Evolutionary conservation across 2,797 vertebrate species (phyloP).

Genomic region (Propithecus perrieri): DNA sequence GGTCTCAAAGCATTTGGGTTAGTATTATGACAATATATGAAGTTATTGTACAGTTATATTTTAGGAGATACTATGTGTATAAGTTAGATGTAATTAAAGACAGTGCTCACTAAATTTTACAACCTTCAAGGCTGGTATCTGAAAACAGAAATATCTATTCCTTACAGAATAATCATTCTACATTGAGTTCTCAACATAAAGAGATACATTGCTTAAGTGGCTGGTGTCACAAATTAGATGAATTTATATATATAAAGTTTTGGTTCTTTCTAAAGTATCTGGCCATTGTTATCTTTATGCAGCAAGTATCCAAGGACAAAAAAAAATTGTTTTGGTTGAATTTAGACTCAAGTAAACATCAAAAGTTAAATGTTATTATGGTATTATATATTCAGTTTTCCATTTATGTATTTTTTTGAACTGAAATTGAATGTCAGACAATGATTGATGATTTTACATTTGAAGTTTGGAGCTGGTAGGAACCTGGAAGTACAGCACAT

Average conservation of each 20-base stretch:
- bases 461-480: not conserved
- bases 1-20: not conserved
- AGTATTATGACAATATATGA: not conserved
- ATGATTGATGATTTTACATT: slow-evolving; percentile 32
- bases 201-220: not conserved
- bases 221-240: not conserved
- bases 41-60: not conserved
- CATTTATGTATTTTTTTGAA: slow-evolving; percentile 31
- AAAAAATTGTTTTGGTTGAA: not conserved
- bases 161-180: not conserved
- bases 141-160: not conserved
- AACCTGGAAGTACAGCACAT: not conserved
- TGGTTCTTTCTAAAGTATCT: slow-evolving; percentile 16
- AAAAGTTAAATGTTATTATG: not conserved
- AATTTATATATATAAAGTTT: not conserved
- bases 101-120: not conserved
- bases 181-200: not conserved
- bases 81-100: not conserved
- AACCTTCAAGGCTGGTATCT: not conserved
- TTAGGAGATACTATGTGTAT: not conserved
- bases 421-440: slow-evolving; percentile 14
- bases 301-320: not conserved
- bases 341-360: not conserved
- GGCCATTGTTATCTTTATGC: not conserved
- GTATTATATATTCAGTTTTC: not conserved